phyloP scores from a whole-genome alignment of 2,113 vertebrate genomes.

The Morone chrysops region DNA sequence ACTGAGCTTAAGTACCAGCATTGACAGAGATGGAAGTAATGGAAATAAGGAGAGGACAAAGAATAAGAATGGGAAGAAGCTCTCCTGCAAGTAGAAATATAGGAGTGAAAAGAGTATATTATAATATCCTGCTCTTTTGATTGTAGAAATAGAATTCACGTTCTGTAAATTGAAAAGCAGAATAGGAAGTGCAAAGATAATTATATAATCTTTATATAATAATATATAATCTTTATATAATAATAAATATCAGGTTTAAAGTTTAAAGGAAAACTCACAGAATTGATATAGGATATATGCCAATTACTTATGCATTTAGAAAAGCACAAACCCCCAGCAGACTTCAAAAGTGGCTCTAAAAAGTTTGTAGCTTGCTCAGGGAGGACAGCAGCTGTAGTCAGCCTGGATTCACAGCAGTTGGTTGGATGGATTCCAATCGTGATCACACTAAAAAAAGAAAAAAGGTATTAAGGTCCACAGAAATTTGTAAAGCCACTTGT shows the following conservation, averaged over 20 bases:
- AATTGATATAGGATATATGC: neutral
- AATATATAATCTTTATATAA: neutral
- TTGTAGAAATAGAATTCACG: neutral
- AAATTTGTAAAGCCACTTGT: neutral
- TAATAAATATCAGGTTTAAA: too few relatives aligned
- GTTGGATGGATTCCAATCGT: neutral
- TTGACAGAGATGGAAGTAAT: constrained; percentile 6
- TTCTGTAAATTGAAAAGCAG: neutral
- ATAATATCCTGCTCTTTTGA: neutral
- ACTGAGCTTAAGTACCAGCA: constrained; percentile 17
- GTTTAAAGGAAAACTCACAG: neutral
- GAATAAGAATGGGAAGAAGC: neutral
- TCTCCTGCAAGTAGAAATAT: neutral
- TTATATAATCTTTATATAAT: neutral
- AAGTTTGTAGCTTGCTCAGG: neutral
- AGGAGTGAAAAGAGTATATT: neutral
- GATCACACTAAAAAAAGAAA: neutral
- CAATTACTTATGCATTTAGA: neutral
- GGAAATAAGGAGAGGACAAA: neutral
- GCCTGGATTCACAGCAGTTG: neutral
- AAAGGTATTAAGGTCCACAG: neutral
- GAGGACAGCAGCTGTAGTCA: constrained; percentile 1
- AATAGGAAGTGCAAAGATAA: neutral
- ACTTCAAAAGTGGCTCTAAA: neutral
- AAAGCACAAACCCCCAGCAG: neutral